A percentile compares a stretch with the other conserved stretches of the same genome.
These are phyloP conservation scores for Saccostrea glomerata DNA, from an alignment of 1,140 invertebrate genomes.

Conservation along the genomic window DNA sequence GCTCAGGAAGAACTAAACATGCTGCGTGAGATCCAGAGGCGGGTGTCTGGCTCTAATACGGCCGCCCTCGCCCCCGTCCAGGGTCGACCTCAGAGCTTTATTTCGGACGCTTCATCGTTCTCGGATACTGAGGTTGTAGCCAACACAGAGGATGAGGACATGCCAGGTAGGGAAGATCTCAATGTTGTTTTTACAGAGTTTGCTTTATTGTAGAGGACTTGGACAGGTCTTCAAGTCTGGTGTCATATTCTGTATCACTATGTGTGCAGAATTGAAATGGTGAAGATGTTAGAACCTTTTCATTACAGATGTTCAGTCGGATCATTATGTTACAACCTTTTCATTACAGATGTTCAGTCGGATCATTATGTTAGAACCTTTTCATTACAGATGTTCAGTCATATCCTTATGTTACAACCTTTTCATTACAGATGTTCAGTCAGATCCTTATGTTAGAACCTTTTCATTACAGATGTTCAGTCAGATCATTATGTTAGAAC, in stretches of 20 bases:
- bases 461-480: background rate
- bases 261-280: too few species aligned
- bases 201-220: too few species aligned
- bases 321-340: too few species aligned
- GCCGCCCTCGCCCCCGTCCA: constrained; percentile 29
- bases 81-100: constrained; percentile 63
- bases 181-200: background rate
- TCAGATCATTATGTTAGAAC: constrained; percentile 38
- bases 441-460: constrained; percentile 37
- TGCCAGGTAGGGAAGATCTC: background rate
- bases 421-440: background rate
- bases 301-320: too few species aligned
- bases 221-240: too few species aligned
- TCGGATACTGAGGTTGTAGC: constrained; percentile 44
- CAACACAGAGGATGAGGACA: constrained; percentile 17
- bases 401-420: too few species aligned
- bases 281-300: too few species aligned
- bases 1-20: constrained; percentile 86
- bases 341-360: too few species aligned
- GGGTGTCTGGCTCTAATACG: constrained; percentile 51
- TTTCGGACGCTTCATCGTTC: constrained; percentile 60
- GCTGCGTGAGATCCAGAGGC: constrained; percentile 72
- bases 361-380: constrained; percentile 39
- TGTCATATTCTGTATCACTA: too few species aligned
- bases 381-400: too few species aligned